These are phyloP conservation scores for Equus przewalskii DNA, from an alignment of 2,113 vertebrate genomes.

Conservation along the genomic window DNA sequence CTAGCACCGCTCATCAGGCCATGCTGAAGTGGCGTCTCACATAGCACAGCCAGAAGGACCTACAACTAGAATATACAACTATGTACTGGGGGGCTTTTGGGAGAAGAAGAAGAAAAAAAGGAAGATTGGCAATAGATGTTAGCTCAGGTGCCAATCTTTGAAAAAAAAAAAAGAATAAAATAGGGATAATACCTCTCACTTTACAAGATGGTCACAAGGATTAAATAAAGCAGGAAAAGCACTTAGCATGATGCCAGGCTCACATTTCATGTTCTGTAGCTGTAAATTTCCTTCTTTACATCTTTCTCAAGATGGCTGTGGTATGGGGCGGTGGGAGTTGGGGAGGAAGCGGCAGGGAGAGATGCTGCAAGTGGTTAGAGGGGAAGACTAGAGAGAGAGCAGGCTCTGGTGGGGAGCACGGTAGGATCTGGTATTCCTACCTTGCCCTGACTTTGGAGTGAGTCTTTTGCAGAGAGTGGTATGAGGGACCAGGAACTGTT, in stretches of 20 bases:
- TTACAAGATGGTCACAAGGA: slow-evolving; percentile 30
- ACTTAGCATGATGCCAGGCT: slow-evolving; percentile 49
- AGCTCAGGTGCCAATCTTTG: too few relatives aligned
- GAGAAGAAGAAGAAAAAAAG: too few relatives aligned
- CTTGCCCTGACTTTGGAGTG: slow-evolving; percentile 22
- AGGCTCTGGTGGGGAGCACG: background rate
- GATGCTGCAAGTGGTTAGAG: background rate
- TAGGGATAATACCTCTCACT: slow-evolving; percentile 31
- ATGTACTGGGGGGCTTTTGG: too few relatives aligned
- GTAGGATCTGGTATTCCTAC: background rate
- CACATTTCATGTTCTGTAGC: slow-evolving; percentile 25
- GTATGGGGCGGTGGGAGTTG: background rate
- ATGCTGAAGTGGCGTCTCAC: too few relatives aligned
- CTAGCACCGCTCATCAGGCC: too few relatives aligned
- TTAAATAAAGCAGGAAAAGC: slow-evolving; percentile 54
- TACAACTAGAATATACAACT: too few relatives aligned
- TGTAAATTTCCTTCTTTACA: slow-evolving; percentile 8
- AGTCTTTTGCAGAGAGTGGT: slow-evolving; percentile 40
- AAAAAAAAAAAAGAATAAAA: slow-evolving; percentile 15
- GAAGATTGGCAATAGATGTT: too few relatives aligned
- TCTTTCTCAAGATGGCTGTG: slow-evolving; percentile 33
- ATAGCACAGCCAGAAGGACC: too few relatives aligned
- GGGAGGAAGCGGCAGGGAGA: background rate
- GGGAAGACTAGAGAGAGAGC: background rate
- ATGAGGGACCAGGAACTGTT: slow-evolving; percentile 45